These are phyloP conservation scores for Taenioides sp. DNA, from an alignment of 2,797 vertebrate species.

Conservation along the genomic window DNA sequence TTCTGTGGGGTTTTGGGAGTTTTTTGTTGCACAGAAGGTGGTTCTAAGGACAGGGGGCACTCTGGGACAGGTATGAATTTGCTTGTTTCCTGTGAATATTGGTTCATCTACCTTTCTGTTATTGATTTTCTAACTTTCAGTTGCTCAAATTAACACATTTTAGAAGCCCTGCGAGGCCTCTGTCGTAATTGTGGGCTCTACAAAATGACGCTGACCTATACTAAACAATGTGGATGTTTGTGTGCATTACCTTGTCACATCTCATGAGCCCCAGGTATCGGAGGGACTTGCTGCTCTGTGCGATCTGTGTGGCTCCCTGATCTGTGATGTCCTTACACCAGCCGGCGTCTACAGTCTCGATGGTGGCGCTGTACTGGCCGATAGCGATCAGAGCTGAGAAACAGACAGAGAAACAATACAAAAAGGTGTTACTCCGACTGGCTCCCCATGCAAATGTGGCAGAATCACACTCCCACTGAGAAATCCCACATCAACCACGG, in stretches of 20 bases:
- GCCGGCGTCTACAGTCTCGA: conserved; percentile 96
- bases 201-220: background rate
- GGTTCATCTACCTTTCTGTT: no score
- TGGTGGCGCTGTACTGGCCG: conserved; percentile 92
- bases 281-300: conserved; percentile 95
- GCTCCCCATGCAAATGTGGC: conserved; percentile 68
- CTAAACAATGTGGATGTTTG: background rate
- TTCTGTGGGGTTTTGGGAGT: no score
- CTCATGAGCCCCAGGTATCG: conserved; percentile 96
- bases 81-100: no score
- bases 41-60: no score
- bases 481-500: conserved; percentile 55
- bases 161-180: no score
- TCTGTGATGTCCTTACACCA: conserved; percentile 99
- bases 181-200: no score
- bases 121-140: no score
- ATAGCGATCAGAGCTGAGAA: conserved; percentile 93
- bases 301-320: conserved; percentile 93
- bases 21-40: no score
- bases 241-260: conserved; percentile 91
- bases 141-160: no score
- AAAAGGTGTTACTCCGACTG: conserved; percentile 71
- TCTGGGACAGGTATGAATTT: no score
- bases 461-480: conserved; percentile 44
- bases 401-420: conserved; percentile 28